A percentile compares a stretch with the other conserved stretches of the same genome.
Conservation (phyloP, 2,113 vertebrate species). For the Rattus rattus region DNA sequence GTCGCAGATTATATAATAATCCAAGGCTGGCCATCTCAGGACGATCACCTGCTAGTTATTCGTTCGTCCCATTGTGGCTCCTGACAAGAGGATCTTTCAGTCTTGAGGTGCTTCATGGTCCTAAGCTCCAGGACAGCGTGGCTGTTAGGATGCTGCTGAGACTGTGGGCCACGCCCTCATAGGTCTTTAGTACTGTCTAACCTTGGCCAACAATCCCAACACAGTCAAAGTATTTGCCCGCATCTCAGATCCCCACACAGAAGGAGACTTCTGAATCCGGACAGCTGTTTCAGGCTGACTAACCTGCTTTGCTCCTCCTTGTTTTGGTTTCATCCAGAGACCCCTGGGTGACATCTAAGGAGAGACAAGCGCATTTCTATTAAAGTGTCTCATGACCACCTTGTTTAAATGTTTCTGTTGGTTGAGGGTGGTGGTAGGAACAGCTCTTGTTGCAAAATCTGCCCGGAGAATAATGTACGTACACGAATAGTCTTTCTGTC, state of each 20-base stretch:
- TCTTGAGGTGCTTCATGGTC: not conserved
- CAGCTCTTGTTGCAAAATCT: not conserved
- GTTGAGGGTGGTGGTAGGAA: not conserved
- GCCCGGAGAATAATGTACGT: not conserved
- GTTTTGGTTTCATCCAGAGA: not conserved
- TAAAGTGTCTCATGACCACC: not conserved
- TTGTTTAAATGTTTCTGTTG: not conserved
- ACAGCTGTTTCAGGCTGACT: not conserved
- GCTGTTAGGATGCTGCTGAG: not conserved
- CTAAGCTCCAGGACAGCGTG: accelerated
- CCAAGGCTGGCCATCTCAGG: too few relatives aligned
- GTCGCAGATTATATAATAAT: too few relatives aligned
- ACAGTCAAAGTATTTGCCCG: not conserved
- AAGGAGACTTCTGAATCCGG: not conserved
- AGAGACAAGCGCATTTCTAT: not conserved
- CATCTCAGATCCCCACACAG: not conserved
- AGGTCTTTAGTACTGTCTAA: not conserved
- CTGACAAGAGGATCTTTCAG: not conserved
- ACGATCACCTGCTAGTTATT: too few relatives aligned
- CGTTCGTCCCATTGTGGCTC: too few relatives aligned
- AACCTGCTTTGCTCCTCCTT: not conserved
- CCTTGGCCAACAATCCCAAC: not conserved
- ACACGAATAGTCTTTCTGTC: not conserved
- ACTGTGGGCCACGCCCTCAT: not conserved
- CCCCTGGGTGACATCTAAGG: not conserved